Evolutionary conservation across 2,113 vertebrate genomes (phyloP), one percentile per base, ranked within the genome.

Genomic region (Salvelinus namaycush): DNA sequence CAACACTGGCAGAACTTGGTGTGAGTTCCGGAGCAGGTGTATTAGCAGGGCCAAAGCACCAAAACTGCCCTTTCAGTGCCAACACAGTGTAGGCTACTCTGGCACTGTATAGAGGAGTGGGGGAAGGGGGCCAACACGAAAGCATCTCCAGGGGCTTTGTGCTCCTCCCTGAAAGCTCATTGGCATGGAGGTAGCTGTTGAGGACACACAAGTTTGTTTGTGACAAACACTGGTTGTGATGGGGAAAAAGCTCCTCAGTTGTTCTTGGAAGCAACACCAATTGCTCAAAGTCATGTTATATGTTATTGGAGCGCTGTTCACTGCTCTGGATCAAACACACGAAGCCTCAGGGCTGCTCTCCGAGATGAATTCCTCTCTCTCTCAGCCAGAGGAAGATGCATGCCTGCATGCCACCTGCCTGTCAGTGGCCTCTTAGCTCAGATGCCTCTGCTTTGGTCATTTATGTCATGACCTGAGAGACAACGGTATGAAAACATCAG

Each of bases 11-110:
- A 76, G 70, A 71, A 76, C 59, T 77, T 76, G 80, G 74, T 57
- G 64, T 24, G 68, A 68, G 75, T 74, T 77, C 71, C 67, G 70
- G 74, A 88, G 89, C 90, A 90, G 88, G 90, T 91, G 89, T 86
- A 86, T 16, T 18, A 54, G 75, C 16, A 70, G 62, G 85, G 68
- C 80, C 79, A 76, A 68, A 79, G 84, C 74, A 84, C 85, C 85
- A 84, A 86, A 70, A 81, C 78, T 2, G 24, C 81, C 81, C 83
- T 88, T 89, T 91, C 81, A 86, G 75, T 3, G 24, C 81, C 81
- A 81, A 87, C 88, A 90, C 81, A 87, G 75, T 84, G 83, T 72
- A 79, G 34, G 87, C 76, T 80, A 85, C 81, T 86, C 85, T 82
- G 73, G 79, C 71, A 51, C 60, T 78, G 71, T 78, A 68, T 76